These are phyloP conservation scores for Podarcis muralis DNA, from an alignment of 2,113 vertebrate species.

Conservation along the genomic window DNA sequence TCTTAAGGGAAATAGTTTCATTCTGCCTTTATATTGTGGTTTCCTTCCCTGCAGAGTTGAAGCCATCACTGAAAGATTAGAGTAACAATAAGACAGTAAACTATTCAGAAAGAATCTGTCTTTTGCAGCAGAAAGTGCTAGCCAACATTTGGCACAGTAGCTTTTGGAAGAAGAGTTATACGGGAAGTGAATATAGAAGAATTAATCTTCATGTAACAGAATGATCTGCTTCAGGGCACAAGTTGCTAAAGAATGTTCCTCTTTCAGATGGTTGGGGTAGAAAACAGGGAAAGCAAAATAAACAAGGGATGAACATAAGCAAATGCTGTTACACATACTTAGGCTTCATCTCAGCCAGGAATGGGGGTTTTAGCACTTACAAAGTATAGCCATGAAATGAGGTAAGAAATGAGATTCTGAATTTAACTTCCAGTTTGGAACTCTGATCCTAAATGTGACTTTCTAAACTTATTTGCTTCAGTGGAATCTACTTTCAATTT, in stretches of 20 bases:
- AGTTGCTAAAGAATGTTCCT: too few species aligned
- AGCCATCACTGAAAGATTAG: background rate
- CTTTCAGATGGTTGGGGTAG: background rate
- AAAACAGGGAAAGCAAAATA: background rate
- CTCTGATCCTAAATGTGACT: background rate
- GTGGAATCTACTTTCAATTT: background rate
- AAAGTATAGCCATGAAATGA: background rate
- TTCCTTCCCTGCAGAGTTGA: fast-evolving
- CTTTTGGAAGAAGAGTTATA: background rate
- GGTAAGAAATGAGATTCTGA: background rate
- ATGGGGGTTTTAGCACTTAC: background rate
- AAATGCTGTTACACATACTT: background rate
- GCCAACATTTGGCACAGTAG: fast-evolving
- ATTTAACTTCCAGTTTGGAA: background rate
- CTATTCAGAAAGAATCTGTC: fast-evolving
- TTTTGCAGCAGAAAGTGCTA: fast-evolving
- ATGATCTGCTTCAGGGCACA: background rate
- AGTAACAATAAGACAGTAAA: background rate
- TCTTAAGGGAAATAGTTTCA: background rate
- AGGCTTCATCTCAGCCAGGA: background rate
- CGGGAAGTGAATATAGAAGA: background rate
- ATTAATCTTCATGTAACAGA: background rate
- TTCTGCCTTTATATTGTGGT: fast-evolving
- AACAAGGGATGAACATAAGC: background rate
- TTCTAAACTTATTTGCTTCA: background rate